Evolutionary conservation across 2,888 invertebrate genomes (phyloP).

Genomic region (Litoditis marina): DNA sequence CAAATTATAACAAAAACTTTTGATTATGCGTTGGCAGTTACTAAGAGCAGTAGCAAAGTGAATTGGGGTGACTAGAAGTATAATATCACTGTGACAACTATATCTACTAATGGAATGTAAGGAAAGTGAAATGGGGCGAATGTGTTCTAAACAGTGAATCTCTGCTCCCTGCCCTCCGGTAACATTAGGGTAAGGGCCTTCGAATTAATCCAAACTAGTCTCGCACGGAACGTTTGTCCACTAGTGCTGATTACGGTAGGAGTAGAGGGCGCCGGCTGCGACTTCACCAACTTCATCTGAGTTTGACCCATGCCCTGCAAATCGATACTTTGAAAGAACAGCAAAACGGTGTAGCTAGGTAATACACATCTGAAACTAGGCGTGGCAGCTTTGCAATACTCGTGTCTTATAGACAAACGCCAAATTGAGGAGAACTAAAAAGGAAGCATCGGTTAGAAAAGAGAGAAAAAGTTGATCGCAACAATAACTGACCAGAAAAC

Average conservation of each 20-base stretch:
- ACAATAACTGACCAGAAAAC: slow-evolving; percentile 55
- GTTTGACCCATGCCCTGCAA: slow-evolving; percentile 94
- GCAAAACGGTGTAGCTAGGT: too few relatives aligned
- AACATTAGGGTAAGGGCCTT: slow-evolving; percentile 87
- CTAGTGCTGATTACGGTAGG: slow-evolving; percentile 20
- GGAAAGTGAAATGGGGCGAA: slow-evolving; percentile 5
- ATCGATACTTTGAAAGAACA: neutral
- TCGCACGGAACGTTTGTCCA: slow-evolving; percentile 67
- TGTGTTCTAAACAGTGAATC: slow-evolving; percentile 45
- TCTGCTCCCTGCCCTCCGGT: slow-evolving; percentile 84
- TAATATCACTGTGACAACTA: neutral
- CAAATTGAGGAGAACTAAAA: too few relatives aligned
- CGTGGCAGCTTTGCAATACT: too few relatives aligned
- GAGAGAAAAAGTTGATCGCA: too few relatives aligned
- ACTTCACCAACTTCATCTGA: slow-evolving; percentile 91
- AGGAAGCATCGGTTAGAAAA: too few relatives aligned
- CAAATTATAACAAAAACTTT: too few relatives aligned
- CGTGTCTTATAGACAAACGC: neutral
- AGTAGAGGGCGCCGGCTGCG: slow-evolving; percentile 73
- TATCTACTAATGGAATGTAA: neutral
- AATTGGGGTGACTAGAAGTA: too few relatives aligned
- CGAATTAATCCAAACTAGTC: slow-evolving; percentile 91
- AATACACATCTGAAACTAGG: too few relatives aligned
- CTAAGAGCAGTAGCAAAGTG: too few relatives aligned
- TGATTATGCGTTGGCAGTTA: too few relatives aligned